Evolutionary conservation across 2,888 invertebrate genomes (phyloP).

Genomic region (Aphodius granarius): DNA sequence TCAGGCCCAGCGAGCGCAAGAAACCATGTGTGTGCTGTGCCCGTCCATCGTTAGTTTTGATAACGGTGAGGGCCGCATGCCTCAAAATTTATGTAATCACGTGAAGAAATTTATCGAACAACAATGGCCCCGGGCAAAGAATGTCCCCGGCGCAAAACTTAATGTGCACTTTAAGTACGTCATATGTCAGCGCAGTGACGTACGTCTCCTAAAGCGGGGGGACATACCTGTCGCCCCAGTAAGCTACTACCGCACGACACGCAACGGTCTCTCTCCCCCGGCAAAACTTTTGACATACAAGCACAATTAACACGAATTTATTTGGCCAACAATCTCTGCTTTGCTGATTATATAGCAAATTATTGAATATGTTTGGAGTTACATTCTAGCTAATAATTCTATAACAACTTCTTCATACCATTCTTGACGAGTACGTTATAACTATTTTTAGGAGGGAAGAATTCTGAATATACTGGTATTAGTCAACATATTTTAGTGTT

Average conservation of each 20-base stretch:
- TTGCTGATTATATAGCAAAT: not conserved
- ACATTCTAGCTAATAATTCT: too few species aligned
- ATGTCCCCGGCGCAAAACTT: conserved; percentile 29
- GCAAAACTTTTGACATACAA: conserved; percentile 39
- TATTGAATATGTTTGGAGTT: not conserved
- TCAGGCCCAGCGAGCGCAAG: not conserved
- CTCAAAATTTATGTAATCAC: conserved; percentile 27
- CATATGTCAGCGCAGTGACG: conserved; percentile 33
- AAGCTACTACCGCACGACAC: conserved; percentile 40
- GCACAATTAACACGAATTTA: conserved; percentile 37
- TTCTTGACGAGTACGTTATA: too few species aligned
- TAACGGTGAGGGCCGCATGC: conserved; percentile 19
- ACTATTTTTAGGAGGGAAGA: too few species aligned
- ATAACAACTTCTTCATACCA: too few species aligned
- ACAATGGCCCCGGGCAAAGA: conserved; percentile 26
- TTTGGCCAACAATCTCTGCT: conserved; percentile 34
- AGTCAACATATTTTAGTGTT: too few species aligned
- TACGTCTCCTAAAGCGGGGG: conserved; percentile 32
- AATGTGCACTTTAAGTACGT: conserved; percentile 35
- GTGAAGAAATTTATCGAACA: conserved; percentile 31
- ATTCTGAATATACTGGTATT: too few species aligned
- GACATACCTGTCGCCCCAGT: conserved; percentile 29
- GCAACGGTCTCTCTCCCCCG: conserved; percentile 36
- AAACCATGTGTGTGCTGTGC: conserved; percentile 4
- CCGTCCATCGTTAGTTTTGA: conserved; percentile 24